phyloP scores from a whole-genome alignment of 53 echinoderm and acorn worm genomes.

The Holothuria scabra region DNA sequence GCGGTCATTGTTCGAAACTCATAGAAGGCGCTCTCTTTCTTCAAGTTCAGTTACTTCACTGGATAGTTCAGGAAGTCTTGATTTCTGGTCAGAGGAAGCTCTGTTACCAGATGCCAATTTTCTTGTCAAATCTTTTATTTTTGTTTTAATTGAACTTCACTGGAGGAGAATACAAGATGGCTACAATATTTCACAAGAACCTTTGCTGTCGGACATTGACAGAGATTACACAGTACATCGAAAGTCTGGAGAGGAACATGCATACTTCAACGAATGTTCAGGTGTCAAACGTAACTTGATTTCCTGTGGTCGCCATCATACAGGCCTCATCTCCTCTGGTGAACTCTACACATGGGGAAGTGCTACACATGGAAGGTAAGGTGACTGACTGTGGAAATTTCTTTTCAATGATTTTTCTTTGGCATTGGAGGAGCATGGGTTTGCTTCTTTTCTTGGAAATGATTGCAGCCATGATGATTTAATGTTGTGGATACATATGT shows the following conservation, averaged over 20 bases:
- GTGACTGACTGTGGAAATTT: neutral
- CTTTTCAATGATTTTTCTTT: neutral
- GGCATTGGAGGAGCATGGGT: too few relatives aligned
- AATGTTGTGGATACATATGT: too few relatives aligned
- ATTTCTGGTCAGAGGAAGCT: constrained; percentile 1
- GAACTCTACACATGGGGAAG: constrained; percentile 96
- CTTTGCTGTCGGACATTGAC: neutral
- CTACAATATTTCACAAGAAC: constrained; percentile 4
- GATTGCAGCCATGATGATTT: too few relatives aligned
- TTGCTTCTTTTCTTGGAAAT: too few relatives aligned
- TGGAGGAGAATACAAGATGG: constrained; percentile 43
- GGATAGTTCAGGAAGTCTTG: constrained; percentile 22
- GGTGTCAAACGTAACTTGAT: constrained; percentile 50
- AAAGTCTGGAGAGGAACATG: neutral
- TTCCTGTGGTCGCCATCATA: constrained; percentile 81
- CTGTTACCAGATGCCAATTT: constrained; percentile 49
- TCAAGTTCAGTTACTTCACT: constrained; percentile 36
- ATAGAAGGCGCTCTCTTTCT: constrained; percentile 40
- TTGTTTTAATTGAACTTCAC: constrained; percentile 61
- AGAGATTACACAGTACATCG: neutral
- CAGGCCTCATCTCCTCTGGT: constrained; percentile 75
- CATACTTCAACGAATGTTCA: neutral
- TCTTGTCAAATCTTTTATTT: constrained; percentile 67
- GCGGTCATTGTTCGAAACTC: constrained; percentile 63
- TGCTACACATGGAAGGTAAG: constrained; percentile 86